A percentile compares a stretch with the other conserved stretches of the same genome.
Evolutionary conservation across 2,113 vertebrate species (phyloP).

Genomic region (Eulacestoma nigropectus): DNA sequence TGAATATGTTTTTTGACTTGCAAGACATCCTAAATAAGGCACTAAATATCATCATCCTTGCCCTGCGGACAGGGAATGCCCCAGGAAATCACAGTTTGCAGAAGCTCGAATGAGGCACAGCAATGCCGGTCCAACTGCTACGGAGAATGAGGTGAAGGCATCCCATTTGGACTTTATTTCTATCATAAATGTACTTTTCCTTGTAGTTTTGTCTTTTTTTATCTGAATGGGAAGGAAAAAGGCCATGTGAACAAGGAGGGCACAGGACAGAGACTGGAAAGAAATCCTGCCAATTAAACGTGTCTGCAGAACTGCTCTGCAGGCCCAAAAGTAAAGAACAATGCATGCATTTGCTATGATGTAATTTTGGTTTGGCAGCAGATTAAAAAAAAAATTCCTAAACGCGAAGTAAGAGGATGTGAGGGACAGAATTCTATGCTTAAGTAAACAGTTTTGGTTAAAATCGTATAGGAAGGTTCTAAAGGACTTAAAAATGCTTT

Average conservation of each 20-base stretch:
- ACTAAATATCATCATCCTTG: background rate
- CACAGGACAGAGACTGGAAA: constrained; percentile 13
- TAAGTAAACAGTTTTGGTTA: constrained; percentile 20
- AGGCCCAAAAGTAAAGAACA: constrained; percentile 14
- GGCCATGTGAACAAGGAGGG: background rate
- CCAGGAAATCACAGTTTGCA: background rate
- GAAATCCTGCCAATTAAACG: background rate
- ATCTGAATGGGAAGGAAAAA: background rate
- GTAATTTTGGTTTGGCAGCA: constrained; percentile 58
- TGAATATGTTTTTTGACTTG: background rate
- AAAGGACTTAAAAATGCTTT: background rate
- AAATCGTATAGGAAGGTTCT: background rate
- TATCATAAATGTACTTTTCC: background rate
- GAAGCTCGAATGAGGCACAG: background rate
- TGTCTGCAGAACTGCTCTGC: constrained; percentile 31
- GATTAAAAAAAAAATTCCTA: constrained; percentile 41
- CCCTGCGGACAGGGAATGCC: background rate
- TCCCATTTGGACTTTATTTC: background rate
- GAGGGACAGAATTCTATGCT: constrained; percentile 5
- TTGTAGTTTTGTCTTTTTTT: background rate
- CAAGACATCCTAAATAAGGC: background rate
- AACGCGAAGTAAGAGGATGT: background rate
- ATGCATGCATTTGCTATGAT: constrained; percentile 50
- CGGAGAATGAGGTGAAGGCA: background rate
- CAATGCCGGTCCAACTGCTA: accelerated